Evolutionary conservation across 1,140 invertebrate species (phyloP).

Genomic region (Temnothorax longispinosus): DNA sequence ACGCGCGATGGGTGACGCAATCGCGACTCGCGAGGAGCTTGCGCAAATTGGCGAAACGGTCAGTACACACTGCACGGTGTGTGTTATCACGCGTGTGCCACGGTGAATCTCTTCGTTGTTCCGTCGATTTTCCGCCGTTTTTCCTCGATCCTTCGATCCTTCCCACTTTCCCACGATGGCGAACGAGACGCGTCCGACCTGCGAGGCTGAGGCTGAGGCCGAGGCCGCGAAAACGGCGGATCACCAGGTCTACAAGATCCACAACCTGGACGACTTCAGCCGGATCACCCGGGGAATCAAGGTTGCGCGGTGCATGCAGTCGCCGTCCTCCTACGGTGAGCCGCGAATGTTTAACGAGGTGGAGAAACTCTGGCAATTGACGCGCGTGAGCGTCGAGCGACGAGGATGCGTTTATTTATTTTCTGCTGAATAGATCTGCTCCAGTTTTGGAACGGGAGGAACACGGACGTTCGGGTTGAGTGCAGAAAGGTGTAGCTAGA

Average conservation of each 20-base stretch:
- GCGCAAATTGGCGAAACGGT: constrained; percentile 9
- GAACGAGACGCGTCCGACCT: not conserved
- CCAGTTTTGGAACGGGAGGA: not conserved
- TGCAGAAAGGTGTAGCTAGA: not conserved
- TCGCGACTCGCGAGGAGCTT: not conserved
- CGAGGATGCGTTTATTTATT: not conserved
- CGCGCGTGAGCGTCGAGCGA: no score
- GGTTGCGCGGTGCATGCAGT: constrained; percentile 88
- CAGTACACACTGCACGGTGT: not conserved
- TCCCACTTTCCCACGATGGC: not conserved
- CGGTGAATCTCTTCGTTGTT: no score
- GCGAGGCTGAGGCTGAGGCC: not conserved
- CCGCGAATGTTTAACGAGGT: not conserved
- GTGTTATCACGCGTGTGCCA: not conserved
- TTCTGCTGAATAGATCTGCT: not conserved
- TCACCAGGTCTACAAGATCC: constrained; percentile 85
- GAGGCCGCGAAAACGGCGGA: constrained; percentile 70
- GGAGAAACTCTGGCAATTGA: not conserved
- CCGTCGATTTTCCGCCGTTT: not conserved
- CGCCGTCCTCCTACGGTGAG: constrained; percentile 84
- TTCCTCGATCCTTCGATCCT: not conserved
- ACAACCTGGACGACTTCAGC: constrained; percentile 86
- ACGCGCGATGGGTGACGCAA: not conserved
- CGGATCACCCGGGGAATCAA: constrained; percentile 86
- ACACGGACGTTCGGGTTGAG: not conserved